Evolutionary conservation across 2,797 vertebrate species (phyloP).

Genomic region (Okamejei kenojei): DNA sequence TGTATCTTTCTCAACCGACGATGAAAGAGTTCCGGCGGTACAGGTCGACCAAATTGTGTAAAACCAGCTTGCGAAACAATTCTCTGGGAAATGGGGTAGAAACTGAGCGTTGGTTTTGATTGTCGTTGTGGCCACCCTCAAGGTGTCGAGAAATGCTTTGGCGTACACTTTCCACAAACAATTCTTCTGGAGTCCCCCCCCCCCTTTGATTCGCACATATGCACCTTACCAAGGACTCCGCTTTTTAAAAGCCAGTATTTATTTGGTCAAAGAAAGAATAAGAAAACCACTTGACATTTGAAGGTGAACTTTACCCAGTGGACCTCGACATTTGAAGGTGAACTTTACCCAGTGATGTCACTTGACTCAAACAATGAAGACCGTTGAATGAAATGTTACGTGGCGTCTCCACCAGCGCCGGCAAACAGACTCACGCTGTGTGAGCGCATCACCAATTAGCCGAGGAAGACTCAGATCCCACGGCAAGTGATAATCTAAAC

Average conservation of each 20-base stretch:
- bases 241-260: no score
- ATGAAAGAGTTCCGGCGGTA: background rate
- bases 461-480: no score
- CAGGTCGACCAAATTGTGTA: background rate
- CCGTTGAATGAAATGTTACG: no score
- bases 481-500: no score
- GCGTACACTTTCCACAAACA: background rate
- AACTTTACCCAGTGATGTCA: no score
- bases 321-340: no score
- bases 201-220: background rate
- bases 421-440: no score
- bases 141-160: constrained; percentile 43
- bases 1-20: background rate
- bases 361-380: no score
- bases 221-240: background rate
- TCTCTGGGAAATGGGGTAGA: no score
- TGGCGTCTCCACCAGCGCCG: no score
- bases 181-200: background rate
- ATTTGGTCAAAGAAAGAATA: background rate
- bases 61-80: background rate
- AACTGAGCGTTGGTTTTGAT: background rate
- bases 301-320: no score
- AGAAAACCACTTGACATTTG: background rate
- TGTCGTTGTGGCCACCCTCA: constrained; percentile 47
- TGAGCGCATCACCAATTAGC: no score